Percentiles rank a stretch among this genome's conserved stretches.
Conservation (phyloP, 1,140 invertebrate genomes). For the Cotesia vestalis region DNA sequence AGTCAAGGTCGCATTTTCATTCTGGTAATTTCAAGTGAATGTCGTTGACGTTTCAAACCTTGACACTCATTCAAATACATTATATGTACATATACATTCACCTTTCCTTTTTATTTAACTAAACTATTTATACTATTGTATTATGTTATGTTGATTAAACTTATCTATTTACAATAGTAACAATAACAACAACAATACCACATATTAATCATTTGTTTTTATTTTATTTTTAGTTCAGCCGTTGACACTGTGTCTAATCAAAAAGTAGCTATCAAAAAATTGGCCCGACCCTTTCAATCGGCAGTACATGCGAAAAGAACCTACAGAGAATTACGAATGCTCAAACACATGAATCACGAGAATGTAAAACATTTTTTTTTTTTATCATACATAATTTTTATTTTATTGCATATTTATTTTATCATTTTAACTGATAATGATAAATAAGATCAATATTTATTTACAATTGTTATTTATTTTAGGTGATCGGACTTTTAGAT, state of each 20-base stretch:
- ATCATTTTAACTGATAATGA: neutral
- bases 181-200: neutral
- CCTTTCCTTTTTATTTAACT: neutral
- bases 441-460: neutral
- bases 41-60: slow-evolving; percentile 2
- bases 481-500: slow-evolving; percentile 91
- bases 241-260: slow-evolving; percentile 77
- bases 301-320: slow-evolving; percentile 98
- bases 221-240: slow-evolving; percentile 75
- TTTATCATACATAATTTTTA: neutral
- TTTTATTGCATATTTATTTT: slow-evolving; percentile 6
- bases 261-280: slow-evolving; percentile 97
- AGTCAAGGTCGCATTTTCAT: slow-evolving; percentile 17
- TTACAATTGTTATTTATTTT: slow-evolving; percentile 29
- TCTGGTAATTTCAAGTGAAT: neutral
- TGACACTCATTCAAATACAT: slow-evolving; percentile 10
- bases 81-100: neutral
- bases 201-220: slow-evolving; percentile 6
- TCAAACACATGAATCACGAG: slow-evolving; percentile 99
- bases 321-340: slow-evolving; percentile 93
- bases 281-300: slow-evolving; percentile 96
- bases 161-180: neutral
- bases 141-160: neutral
- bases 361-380: slow-evolving; percentile 78
- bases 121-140: neutral